A percentile compares a stretch with the other conserved stretches of the same genome.
Evolutionary conservation across 2,113 vertebrate species (phyloP).

Genomic region (Hemibates koningsi): DNA sequence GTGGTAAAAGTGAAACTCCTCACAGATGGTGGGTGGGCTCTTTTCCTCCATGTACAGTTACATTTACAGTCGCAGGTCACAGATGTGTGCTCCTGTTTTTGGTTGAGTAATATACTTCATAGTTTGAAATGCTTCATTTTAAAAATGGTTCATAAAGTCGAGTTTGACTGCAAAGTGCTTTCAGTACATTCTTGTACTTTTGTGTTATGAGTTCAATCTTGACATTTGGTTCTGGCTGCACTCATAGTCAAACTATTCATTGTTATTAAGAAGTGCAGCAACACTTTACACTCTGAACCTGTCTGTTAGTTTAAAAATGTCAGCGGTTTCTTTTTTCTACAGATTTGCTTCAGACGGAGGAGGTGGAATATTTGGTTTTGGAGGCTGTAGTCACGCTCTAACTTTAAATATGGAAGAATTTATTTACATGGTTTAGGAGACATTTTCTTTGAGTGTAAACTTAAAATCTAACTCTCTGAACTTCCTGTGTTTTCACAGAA

Average conservation of each 20-base stretch:
- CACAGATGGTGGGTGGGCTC: background rate
- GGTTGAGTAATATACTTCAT: background rate
- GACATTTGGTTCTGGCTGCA: background rate
- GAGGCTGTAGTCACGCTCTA: background rate
- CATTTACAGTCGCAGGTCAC: background rate
- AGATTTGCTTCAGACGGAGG: background rate
- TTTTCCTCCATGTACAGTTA: background rate
- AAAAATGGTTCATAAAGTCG: background rate
- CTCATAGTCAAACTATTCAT: background rate
- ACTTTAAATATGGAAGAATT: background rate
- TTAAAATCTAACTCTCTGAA: background rate
- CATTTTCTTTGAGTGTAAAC: background rate
- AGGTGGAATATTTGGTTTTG: background rate
- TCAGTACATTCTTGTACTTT: background rate
- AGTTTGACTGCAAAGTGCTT: background rate
- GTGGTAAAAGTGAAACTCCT: background rate
- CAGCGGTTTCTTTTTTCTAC: background rate
- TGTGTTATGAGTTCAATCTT: background rate
- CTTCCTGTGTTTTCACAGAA: background rate
- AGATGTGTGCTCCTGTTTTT: background rate
- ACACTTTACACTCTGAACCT: background rate
- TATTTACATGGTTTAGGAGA: background rate
- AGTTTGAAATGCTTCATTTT: background rate
- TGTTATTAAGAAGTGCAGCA: background rate
- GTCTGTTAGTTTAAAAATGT: background rate